A percentile compares a stretch with the other conserved stretches of the same genome.
phyloP scores from a whole-genome alignment of 2,797 vertebrate species.

The Serranus cabrilla region DNA sequence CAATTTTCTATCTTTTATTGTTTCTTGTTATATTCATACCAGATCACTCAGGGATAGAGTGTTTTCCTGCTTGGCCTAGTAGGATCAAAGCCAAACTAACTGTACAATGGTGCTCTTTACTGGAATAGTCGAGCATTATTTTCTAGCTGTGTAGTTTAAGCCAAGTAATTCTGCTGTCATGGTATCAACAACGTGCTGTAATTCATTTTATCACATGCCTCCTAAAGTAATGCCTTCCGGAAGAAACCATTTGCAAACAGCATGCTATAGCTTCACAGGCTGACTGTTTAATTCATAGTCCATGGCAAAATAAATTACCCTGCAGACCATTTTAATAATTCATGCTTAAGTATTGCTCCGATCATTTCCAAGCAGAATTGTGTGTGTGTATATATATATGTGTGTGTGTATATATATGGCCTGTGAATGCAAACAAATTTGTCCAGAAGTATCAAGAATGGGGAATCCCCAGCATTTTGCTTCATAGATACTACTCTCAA shows the following conservation, averaged over 20 bases:
- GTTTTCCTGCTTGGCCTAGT: background rate
- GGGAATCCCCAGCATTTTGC: background rate
- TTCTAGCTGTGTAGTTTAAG: background rate
- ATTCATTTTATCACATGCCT: constrained; percentile 22
- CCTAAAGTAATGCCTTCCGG: constrained; percentile 25
- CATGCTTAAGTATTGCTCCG: constrained; percentile 24
- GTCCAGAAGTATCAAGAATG: background rate
- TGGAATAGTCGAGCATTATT: background rate
- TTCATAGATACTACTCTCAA: background rate
- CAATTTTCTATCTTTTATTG: background rate
- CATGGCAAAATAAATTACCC: constrained; percentile 24
- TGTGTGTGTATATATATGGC: background rate
- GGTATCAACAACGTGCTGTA: constrained; percentile 3
- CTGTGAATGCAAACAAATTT: background rate
- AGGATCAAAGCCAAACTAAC: background rate
- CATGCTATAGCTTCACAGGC: constrained; percentile 36
- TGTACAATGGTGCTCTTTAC: background rate
- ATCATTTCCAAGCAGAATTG: constrained; percentile 11
- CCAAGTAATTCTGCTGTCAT: constrained; percentile 20
- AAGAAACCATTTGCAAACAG: constrained; percentile 27
- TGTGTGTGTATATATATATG: background rate
- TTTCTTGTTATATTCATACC: background rate
- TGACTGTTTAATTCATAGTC: constrained; percentile 26
- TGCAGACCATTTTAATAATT: constrained; percentile 44
- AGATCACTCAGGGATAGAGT: background rate